These are phyloP conservation scores for Idaea aversata DNA, from an alignment of 2,888 invertebrate genomes.

Conservation along the genomic window DNA sequence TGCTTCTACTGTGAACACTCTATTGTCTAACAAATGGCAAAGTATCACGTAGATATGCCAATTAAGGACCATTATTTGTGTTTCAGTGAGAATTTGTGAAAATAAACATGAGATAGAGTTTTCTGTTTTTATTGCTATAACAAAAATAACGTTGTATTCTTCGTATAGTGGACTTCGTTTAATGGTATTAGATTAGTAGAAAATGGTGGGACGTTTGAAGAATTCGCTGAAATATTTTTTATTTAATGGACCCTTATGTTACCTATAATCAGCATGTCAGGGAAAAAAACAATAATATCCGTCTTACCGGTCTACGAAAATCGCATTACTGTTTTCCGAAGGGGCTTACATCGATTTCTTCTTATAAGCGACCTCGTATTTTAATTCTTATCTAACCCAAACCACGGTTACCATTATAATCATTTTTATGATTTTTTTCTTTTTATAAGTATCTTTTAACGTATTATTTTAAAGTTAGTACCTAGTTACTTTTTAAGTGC, in stretches of 20 bases:
- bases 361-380: constrained; percentile 31
- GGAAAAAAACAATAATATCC: constrained; percentile 8
- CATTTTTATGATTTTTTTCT: constrained; percentile 25
- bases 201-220: not conserved
- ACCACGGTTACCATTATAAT: constrained; percentile 23
- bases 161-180: not conserved
- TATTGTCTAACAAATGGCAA: constrained; percentile 1
- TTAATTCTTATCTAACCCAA: constrained; percentile 27
- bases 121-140: not conserved
- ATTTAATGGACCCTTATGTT: not conserved
- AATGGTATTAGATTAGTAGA: not conserved
- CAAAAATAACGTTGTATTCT: not conserved
- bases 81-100: not conserved
- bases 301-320: constrained; percentile 29
- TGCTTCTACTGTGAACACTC: constrained; percentile 3
- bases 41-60: not conserved
- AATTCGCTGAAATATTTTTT: not conserved
- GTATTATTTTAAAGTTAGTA: not conserved
- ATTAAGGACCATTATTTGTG: not conserved
- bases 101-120: not conserved
- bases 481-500: too few species aligned
- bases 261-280: constrained; percentile 5
- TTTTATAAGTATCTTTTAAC: not conserved
- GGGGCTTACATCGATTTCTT: constrained; percentile 38
- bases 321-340: constrained; percentile 38